These are phyloP conservation scores for Phyllopteryx taeniolatus DNA, from an alignment of 2,113 vertebrate genomes.

Conservation along the genomic window DNA sequence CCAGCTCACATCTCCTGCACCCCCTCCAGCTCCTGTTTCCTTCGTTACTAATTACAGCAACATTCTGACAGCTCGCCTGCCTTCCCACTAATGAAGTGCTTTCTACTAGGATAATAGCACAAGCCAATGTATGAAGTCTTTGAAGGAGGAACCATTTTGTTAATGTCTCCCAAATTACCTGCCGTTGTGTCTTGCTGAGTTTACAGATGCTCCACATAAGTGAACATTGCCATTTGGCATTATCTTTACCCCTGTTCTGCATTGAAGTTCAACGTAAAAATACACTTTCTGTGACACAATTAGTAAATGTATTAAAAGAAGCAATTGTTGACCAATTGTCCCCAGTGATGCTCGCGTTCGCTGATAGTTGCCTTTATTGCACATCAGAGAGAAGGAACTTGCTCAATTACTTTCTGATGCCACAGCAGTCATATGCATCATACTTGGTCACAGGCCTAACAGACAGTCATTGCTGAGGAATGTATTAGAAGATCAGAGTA, in stretches of 20 bases:
- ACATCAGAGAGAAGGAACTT: neutral
- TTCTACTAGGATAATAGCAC: slow-evolving; percentile 49
- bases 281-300: neutral
- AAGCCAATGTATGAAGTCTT: slow-evolving; percentile 18
- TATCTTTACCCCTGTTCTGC: neutral
- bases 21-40: slow-evolving; percentile 59
- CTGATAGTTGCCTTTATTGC: neutral
- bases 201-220: neutral
- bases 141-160: slow-evolving; percentile 24
- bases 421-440: neutral
- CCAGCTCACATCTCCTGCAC: slow-evolving; percentile 31
- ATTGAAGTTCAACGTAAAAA: neutral
- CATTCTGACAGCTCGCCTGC: slow-evolving; percentile 8
- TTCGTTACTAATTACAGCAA: slow-evolving; percentile 58
- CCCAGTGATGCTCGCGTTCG: neutral
- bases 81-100: slow-evolving; percentile 45
- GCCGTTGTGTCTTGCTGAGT: slow-evolving; percentile 5
- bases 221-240: neutral
- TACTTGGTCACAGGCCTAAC: neutral
- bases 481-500: neutral
- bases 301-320: neutral
- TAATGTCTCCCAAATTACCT: slow-evolving; percentile 26
- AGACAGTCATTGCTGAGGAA: neutral
- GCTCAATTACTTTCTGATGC: slow-evolving; percentile 4
- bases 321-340: neutral